Evolutionary conservation across 2,888 invertebrate species (phyloP), one percentile per base, ranked within the genome.

Genomic region (Brachyptera putata): DNA sequence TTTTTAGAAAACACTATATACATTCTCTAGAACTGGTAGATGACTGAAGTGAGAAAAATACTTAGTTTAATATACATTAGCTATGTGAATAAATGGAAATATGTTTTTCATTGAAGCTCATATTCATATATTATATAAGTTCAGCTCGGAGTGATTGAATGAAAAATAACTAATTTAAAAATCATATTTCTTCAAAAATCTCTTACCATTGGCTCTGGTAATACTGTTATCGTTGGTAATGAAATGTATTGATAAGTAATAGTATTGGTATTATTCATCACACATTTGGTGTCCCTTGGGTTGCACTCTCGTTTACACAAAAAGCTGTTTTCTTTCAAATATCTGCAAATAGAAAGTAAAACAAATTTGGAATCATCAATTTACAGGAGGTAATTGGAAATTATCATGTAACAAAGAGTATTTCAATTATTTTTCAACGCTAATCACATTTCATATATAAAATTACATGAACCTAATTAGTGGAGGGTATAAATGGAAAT

Each of bases 151-250:
- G n/a, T n/a, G n/a, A n/a, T n/a, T n/a, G n/a, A n/a, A n/a, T n/a
- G n/a, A n/a, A n/a, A n/a, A n/a, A n/a, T n/a, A n/a, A n/a, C n/a
- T n/a, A n/a, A n/a, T n/a, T n/a, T n/a, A n/a, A n/a, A n/a, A n/a
- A n/a, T n/a, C n/a, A n/a, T n/a, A n/a, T n/a, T n/a, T n/a, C n/a
- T n/a, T n/a, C n/a, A n/a, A n/a, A n/a, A n/a, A n/a, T n/a, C n/a
- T n/a, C 60, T 36, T 60, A 60, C 60, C 60, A 60, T 56, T 60
- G 60, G 60, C 1, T 13, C 24, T 16, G 13, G 30, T 9, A 60
- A 34, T 11, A 7, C 36, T 37, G 14, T 43, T 16, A 57, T n/a
- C 13, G 60, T 34, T 49, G 60, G 60, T 22, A 60, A 24, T 18
- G 57, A 57, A 16, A 60, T 43, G 22, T 34, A 57, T 24, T 57